phyloP scores from a whole-genome alignment of 2,113 vertebrate genomes.

The Oreochromis spilurus region DNA sequence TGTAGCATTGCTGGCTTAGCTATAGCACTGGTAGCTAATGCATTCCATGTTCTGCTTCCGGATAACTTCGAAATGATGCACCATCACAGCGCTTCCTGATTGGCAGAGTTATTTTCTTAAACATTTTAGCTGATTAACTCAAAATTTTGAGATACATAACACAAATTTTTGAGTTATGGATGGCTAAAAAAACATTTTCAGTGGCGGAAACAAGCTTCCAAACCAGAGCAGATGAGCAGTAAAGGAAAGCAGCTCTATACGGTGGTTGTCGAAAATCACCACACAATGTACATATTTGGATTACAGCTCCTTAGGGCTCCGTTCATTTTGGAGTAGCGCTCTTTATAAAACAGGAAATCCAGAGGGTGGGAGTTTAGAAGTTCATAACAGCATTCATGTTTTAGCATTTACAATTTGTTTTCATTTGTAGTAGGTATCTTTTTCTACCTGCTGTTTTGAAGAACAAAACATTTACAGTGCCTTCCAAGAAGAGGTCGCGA shows the following conservation, averaged over 20 bases:
- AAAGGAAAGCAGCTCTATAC: background rate
- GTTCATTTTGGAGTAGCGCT: background rate
- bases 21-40: background rate
- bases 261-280: background rate
- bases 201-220: background rate
- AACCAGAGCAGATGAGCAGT: background rate
- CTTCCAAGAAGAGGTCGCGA: background rate
- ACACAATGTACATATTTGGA: background rate
- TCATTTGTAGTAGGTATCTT: background rate
- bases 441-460: background rate
- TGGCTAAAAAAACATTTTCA: background rate
- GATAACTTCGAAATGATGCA: background rate
- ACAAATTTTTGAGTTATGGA: background rate
- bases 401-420: background rate
- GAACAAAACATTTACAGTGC: background rate
- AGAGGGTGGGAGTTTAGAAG: background rate
- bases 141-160: background rate
- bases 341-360: background rate
- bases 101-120: background rate
- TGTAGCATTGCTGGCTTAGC: background rate
- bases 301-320: background rate
- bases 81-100: background rate
- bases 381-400: background rate
- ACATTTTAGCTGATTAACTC: background rate
- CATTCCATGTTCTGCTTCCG: background rate